A percentile compares a stretch with the other conserved stretches of the same genome.
These are phyloP conservation scores for Bimastos eiseni DNA, from an alignment of 2,888 invertebrate species.

Conservation along the genomic window DNA sequence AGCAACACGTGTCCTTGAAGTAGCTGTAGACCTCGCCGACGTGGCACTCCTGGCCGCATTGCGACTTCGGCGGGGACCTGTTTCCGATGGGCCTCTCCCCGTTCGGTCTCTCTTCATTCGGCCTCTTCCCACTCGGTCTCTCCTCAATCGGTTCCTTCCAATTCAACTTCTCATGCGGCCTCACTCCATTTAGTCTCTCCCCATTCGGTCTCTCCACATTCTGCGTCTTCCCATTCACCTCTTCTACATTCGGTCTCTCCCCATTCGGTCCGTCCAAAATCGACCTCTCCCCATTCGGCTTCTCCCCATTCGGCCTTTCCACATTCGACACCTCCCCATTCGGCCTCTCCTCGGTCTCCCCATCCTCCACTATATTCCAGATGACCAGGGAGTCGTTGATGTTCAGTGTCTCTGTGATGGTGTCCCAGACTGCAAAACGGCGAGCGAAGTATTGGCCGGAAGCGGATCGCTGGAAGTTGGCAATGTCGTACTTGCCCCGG, in stretches of 20 bases:
- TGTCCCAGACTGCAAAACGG: constrained; percentile 50
- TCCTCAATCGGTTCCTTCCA: no score
- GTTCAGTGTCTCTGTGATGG: constrained; percentile 43
- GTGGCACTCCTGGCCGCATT: constrained; percentile 40
- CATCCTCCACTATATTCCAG: constrained; percentile 35
- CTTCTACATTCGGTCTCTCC: no score
- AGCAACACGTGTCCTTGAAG: constrained; percentile 52
- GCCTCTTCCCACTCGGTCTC: no score
- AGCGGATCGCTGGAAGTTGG: constrained; percentile 45
- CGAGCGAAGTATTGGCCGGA: constrained; percentile 33
- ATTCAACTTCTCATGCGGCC: no score
- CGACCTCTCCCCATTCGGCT: neutral
- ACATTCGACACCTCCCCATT: no score
- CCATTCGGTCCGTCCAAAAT: no score
- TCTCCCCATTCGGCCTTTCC: neutral
- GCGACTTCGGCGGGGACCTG: constrained; percentile 34
- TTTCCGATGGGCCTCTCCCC: no score
- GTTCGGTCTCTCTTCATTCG: neutral
- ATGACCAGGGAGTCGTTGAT: constrained; percentile 40
- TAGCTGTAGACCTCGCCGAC: constrained; percentile 50
- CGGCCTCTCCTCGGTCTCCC: no score
- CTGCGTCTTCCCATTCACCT: no score
- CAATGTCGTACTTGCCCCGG: constrained; percentile 49
- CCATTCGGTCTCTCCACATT: no score
- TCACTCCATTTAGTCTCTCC: no score